Conservation (phyloP, 2,888 invertebrate genomes). For the Loripinus fragilis region DNA sequence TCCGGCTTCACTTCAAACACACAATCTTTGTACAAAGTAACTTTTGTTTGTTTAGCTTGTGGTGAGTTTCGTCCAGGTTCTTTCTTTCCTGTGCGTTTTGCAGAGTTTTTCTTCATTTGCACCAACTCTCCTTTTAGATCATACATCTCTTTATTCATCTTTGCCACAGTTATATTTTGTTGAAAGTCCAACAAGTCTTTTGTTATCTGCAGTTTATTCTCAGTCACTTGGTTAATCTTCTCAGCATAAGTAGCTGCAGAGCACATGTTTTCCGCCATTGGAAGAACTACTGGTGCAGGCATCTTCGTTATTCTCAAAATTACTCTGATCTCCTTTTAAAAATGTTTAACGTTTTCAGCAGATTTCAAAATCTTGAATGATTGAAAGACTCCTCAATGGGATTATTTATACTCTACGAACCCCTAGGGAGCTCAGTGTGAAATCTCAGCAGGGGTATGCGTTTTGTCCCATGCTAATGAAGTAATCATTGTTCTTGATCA, state of each 20-base stretch:
- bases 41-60: slow-evolving; percentile 40
- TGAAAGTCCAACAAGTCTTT: slow-evolving; percentile 37
- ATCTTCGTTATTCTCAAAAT: slow-evolving; percentile 15
- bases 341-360: not conserved
- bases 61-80: slow-evolving; percentile 51
- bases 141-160: slow-evolving; percentile 54
- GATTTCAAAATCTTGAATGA: not conserved
- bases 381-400: not conserved
- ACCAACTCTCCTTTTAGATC: slow-evolving; percentile 47
- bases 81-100: slow-evolving; percentile 41
- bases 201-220: slow-evolving; percentile 46
- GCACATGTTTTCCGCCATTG: slow-evolving; percentile 44
- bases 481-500: slow-evolving; percentile 1
- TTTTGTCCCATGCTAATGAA: slow-evolving; percentile 10
- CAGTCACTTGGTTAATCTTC: slow-evolving; percentile 47
- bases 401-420: not conserved
- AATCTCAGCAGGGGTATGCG: slow-evolving; percentile 1
- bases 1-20: slow-evolving; percentile 11
- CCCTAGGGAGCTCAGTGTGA: slow-evolving; percentile 8
- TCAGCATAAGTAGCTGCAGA: slow-evolving; percentile 49
- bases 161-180: slow-evolving; percentile 36
- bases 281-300: slow-evolving; percentile 51
- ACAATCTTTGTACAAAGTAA: slow-evolving; percentile 8
- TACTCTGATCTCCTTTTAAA: not conserved
- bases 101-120: slow-evolving; percentile 26